A percentile compares a stretch with the other conserved stretches of the same genome.
Conservation (phyloP, 2,113 vertebrate species). For the Rhipidura dahli region DNA sequence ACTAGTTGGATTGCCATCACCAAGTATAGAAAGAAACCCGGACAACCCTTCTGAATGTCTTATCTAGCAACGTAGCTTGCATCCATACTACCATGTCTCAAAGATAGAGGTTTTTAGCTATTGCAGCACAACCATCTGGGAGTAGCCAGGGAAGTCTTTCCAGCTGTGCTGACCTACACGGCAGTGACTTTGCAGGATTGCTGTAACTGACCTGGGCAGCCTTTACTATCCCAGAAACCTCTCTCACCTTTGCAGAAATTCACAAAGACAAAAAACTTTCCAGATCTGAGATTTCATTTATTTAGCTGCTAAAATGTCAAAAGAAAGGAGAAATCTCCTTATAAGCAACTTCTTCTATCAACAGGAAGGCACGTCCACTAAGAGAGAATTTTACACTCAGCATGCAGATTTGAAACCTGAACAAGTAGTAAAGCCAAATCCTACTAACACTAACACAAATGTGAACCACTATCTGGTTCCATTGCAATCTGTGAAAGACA, state of each 20-base stretch:
- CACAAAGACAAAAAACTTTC: background rate
- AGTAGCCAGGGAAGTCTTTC: background rate
- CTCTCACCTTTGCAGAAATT: background rate
- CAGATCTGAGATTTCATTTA: background rate
- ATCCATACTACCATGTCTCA: background rate
- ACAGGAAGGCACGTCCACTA: background rate
- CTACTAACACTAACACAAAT: background rate
- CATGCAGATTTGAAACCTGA: background rate
- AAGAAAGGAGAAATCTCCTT: constrained; percentile 33
- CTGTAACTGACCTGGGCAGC: background rate
- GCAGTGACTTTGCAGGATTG: background rate
- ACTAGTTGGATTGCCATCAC: background rate
- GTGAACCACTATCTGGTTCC: background rate
- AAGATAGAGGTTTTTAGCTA: background rate
- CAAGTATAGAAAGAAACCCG: background rate
- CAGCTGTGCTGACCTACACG: background rate
- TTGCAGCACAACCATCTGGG: background rate
- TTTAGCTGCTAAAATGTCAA: background rate
- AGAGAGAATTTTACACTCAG: background rate
- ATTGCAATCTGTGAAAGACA: constrained; percentile 33
- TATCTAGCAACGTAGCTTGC: background rate
- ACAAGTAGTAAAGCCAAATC: background rate
- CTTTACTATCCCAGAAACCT: background rate
- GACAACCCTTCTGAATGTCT: background rate
- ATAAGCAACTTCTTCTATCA: background rate